Conservation (phyloP, 2,113 vertebrate species). For the Castor canadensis region DNA sequence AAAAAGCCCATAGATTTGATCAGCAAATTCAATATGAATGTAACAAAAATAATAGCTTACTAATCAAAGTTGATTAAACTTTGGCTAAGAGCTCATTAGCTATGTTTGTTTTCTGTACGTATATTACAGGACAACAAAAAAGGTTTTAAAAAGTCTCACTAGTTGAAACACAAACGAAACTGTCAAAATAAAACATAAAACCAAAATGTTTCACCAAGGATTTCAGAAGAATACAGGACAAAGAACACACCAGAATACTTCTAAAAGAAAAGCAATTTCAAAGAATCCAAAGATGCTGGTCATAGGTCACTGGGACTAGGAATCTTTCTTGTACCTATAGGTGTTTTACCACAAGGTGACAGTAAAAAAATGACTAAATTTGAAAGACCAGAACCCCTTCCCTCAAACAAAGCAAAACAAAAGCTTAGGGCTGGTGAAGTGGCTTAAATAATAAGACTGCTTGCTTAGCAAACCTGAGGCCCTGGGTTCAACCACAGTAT, state of each 20-base stretch:
- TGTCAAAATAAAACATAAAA: constrained; percentile 59
- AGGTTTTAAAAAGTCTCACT: neutral
- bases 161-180: constrained; percentile 42
- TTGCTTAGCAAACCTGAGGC: too few relatives aligned
- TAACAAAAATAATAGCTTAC: constrained; percentile 50
- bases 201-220: constrained; percentile 47
- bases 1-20: neutral
- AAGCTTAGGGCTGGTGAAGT: too few relatives aligned
- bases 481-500: too few relatives aligned
- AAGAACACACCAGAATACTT: constrained; percentile 17
- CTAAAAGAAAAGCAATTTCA: neutral
- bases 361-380: neutral
- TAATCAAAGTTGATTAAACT: neutral
- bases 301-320: neutral
- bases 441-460: too few relatives aligned
- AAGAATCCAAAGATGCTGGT: neutral
- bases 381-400: neutral
- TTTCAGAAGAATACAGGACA: constrained; percentile 2
- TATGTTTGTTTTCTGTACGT: constrained; percentile 36
- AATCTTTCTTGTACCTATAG: neutral
- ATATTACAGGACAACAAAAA: constrained; percentile 20
- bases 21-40: neutral
- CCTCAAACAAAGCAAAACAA: neutral
- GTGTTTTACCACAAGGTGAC: neutral
- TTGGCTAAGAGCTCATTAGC: constrained; percentile 42